Evolutionary conservation across 1,140 invertebrate genomes (phyloP).

Genomic region (Eciton burchellii): DNA sequence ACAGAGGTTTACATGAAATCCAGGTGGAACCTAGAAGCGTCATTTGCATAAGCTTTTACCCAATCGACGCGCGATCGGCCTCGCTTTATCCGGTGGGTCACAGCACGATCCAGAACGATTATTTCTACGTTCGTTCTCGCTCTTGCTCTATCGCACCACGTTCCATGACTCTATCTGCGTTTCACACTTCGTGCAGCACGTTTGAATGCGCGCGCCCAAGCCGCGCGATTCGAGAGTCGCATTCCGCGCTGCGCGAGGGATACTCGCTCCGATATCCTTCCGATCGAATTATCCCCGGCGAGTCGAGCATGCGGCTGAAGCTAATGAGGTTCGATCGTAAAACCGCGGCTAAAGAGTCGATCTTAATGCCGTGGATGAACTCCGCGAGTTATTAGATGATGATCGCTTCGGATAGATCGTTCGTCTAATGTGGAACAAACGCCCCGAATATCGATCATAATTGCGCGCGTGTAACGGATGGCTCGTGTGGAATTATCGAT

Average conservation of each 20-base stretch:
- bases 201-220: not conserved
- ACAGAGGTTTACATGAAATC: constrained; percentile 37
- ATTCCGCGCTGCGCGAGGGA: constrained; percentile 42
- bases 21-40: constrained; percentile 48
- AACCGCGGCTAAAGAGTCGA: constrained; percentile 14
- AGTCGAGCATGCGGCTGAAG: constrained; percentile 14
- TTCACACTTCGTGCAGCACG: not conserved
- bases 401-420: constrained; percentile 20
- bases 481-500: not conserved
- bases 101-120: constrained; percentile 46
- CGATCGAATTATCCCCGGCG: constrained; percentile 44
- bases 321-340: constrained; percentile 53
- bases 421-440: not conserved
- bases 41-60: constrained; percentile 66
- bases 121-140: constrained; percentile 46
- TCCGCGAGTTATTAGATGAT: not conserved
- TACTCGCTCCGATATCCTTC: constrained; percentile 34
- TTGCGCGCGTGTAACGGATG: not conserved
- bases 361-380: constrained; percentile 12
- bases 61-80: constrained; percentile 51
- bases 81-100: constrained; percentile 35
- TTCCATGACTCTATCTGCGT: constrained; percentile 44
- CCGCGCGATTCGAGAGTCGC: constrained; percentile 32
- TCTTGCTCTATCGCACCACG: constrained; percentile 19
- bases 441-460: not conserved